Evolutionary conservation across 2,888 invertebrate genomes (phyloP), one percentile per base, ranked within the genome.

Genomic region (Antitype chi): DNA sequence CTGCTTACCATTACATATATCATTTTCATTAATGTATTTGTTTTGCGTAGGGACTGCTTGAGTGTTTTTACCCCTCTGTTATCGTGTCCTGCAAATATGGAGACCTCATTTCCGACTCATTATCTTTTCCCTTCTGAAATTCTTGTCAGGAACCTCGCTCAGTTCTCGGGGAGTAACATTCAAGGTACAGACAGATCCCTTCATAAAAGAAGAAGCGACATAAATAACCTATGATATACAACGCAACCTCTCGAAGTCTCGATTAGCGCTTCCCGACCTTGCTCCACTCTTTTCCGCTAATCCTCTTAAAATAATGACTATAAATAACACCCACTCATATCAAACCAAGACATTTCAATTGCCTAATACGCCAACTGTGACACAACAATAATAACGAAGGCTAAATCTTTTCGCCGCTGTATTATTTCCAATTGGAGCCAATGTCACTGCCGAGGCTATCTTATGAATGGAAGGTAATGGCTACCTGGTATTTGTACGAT

Each of bases 371-470:
- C 76, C 20, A 68, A 57, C n/a, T 2, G 38, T 38, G 57, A 68
- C 57, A 68, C 55, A 20, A 80, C 80, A 80, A 78, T 81, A 76
- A 77, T 83, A 78, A 84, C 75, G 90, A 90, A 92, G 92, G 92
- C 89, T 90, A 84, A 87, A 87, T 88, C 89, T 91, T 90, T 90
- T 89, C 86, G 85, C 87, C 63, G 81, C 78, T 79, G 76, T 87
- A 88, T 89, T 86, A 87, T 89, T 87, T 87, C 84, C 88, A 90
- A 92, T 92, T 91, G 91, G 78, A 90, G 85, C 85, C 92, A 92
- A 91, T 92, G 92, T 92, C 92, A 92, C 74, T 91, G 89, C 85
- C 89, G 89, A 92, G 92, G 92, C 80, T 85, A 76, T 72, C 81
- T 70, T 74, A 79, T 69, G 82, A 87, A 84, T 85, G 81, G 80